Conservation (phyloP, 2,113 vertebrate genomes). For the Australoheros scitulus region DNA sequence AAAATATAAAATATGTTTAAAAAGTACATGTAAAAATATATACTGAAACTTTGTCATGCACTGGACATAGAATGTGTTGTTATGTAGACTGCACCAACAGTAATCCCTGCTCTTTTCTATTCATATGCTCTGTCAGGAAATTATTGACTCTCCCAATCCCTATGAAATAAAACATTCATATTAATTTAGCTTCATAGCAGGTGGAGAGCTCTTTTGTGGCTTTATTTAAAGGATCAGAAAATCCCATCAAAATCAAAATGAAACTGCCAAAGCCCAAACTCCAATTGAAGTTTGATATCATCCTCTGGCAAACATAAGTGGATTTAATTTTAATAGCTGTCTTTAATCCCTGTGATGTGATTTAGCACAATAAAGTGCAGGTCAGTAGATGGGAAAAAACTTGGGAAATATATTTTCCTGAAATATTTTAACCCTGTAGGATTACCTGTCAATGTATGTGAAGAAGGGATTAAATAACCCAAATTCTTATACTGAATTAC, state of each 20-base stretch:
- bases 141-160: constrained; percentile 60
- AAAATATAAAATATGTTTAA: too few relatives aligned
- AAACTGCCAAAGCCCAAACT: constrained; percentile 75
- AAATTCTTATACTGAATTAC: constrained; percentile 57
- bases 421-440: constrained; percentile 66
- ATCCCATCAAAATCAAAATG: constrained; percentile 76
- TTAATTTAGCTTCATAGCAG: constrained; percentile 64
- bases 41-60: too few relatives aligned
- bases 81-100: constrained; percentile 40
- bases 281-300: constrained; percentile 79
- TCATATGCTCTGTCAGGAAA: constrained; percentile 65
- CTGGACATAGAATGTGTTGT: neutral
- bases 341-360: constrained; percentile 78
- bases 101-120: constrained; percentile 65
- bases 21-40: too few relatives aligned
- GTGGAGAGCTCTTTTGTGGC: constrained; percentile 58
- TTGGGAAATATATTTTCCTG: constrained; percentile 55
- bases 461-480: constrained; percentile 43
- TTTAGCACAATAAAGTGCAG: constrained; percentile 60
- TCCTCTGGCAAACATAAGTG: constrained; percentile 77
- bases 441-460: constrained; percentile 58
- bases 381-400: constrained; percentile 60
- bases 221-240: constrained; percentile 72
- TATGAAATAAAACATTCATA: constrained; percentile 65
- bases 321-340: constrained; percentile 80